Evolutionary conservation across 2,888 invertebrate species (phyloP).

Genomic region (Bembecia ichneumoniformis): DNA sequence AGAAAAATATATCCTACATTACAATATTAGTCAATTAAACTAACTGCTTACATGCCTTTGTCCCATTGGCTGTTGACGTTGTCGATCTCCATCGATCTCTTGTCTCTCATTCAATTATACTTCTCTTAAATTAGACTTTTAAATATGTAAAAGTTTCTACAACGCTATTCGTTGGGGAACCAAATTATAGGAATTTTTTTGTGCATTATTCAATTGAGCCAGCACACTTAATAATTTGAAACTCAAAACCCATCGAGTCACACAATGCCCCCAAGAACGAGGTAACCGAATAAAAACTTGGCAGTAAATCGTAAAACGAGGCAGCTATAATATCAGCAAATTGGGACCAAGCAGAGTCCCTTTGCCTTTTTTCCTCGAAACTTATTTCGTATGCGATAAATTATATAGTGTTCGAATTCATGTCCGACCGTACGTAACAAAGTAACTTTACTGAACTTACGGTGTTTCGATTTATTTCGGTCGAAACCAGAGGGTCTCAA

Average conservation of each 20-base stretch:
- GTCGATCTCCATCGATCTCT: too few relatives aligned
- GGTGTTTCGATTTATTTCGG: neutral
- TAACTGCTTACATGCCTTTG: too few relatives aligned
- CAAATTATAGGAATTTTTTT: too few relatives aligned
- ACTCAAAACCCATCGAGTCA: neutral
- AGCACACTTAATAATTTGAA: too few relatives aligned
- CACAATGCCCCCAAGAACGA: neutral
- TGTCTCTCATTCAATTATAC: too few relatives aligned
- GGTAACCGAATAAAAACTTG: slow-evolving; percentile 1
- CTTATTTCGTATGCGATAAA: slow-evolving; percentile 41
- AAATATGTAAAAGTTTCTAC: too few relatives aligned
- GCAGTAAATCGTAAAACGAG: slow-evolving; percentile 20
- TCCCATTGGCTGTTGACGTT: too few relatives aligned
- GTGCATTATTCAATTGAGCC: too few relatives aligned
- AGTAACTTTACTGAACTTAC: neutral
- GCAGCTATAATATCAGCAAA: slow-evolving; percentile 44
- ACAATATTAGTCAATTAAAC: too few relatives aligned
- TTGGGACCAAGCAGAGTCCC: slow-evolving; percentile 24
- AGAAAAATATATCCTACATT: too few relatives aligned
- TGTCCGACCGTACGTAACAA: neutral
- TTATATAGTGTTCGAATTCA: slow-evolving; percentile 17
- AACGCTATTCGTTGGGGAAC: too few relatives aligned
- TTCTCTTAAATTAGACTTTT: too few relatives aligned
- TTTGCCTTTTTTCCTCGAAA: slow-evolving; percentile 27
- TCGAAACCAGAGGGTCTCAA: neutral